Base-by-base conservation (phyloP, 2,797 vertebrate genomes). In the Pantherophis vulpinus region DNA sequence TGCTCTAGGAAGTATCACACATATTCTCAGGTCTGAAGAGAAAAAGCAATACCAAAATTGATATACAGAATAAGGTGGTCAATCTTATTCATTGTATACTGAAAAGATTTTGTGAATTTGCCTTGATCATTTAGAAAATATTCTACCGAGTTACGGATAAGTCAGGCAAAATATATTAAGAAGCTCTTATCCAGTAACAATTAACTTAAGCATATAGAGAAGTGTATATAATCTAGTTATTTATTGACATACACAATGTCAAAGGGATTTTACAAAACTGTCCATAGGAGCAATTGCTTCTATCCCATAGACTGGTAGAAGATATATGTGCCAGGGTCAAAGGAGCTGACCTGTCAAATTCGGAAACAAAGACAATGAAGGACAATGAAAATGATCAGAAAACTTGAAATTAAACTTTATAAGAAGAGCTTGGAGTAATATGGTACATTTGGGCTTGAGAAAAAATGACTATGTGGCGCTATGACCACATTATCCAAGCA, bases 11-110 rank as follows among this genome's bases (percentile, higher is more conserved):
- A 91, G 93, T 0, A 20, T 93, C 88, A 0, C 86, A 90, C 88
- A 87, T 90, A 13, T 63, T 92, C 87, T 94, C 95, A 91, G 94
- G 87, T 95, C 92, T 87, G 20, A 0, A 9, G 32, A 4, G 91
- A 94, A 96, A 95, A 94, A 88, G 20, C 47, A 93, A 94, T 95
- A 95, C 23, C 2, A 94, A 94, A 66, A 60, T 94, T 95, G 91
- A 91, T 93, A 95, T 20, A 94, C 93, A 91, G 92, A 94, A 94
- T 94, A 94, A 94, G 94, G 92, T 79, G 89, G 94, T 95, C 95
- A 95, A 95, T 37, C 29, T 90, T 20, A 25, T 29, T 51, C 66
- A 8, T n/a, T 94, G 12, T 91, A 55, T 87, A n/a, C 0, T 63
- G 54, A 93, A 37, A 83, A 20, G 27, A 59, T 83, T 29, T 7